These are phyloP conservation scores for Linnaemya vulpina DNA, from an alignment of 2,888 invertebrate genomes.

Conservation along the genomic window DNA sequence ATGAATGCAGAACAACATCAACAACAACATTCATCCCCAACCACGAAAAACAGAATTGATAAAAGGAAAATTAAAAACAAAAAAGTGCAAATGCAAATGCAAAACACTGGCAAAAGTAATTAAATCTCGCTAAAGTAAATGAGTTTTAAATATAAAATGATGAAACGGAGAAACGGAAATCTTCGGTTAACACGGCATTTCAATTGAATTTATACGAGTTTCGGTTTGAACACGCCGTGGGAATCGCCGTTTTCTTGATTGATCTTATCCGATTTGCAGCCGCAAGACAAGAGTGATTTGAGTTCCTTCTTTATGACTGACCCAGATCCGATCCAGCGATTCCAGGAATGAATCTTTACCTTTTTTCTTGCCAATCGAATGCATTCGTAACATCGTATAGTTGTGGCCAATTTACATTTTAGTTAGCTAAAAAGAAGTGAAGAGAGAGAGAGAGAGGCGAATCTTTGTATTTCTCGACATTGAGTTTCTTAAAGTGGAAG, in stretches of 20 bases:
- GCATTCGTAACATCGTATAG: too few relatives aligned
- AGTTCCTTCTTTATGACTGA: too few relatives aligned
- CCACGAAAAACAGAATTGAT: constrained; percentile 29
- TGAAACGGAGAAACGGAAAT: constrained; percentile 12
- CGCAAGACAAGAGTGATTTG: not conserved
- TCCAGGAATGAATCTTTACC: too few relatives aligned
- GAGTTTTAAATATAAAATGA: constrained; percentile 39
- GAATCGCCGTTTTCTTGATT: too few relatives aligned
- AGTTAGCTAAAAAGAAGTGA: too few relatives aligned
- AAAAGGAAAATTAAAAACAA: constrained; percentile 37
- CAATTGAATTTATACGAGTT: constrained; percentile 31
- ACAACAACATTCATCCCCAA: constrained; percentile 17
- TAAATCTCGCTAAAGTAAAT: constrained; percentile 59
- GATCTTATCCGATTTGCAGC: too few relatives aligned
- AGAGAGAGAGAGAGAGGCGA: too few relatives aligned
- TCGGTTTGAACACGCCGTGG: not conserved
- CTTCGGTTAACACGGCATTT: constrained; percentile 22
- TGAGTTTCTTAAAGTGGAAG: too few relatives aligned
- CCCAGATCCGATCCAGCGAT: too few relatives aligned
- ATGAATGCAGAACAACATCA: constrained; percentile 41
- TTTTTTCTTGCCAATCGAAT: too few relatives aligned
- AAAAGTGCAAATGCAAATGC: constrained; percentile 45
- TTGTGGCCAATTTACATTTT: too few relatives aligned
- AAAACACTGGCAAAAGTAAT: constrained; percentile 59
- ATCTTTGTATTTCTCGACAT: too few relatives aligned